These are phyloP conservation scores for Aphelinus certus DNA, from an alignment of 1,140 invertebrate genomes.

Conservation along the genomic window DNA sequence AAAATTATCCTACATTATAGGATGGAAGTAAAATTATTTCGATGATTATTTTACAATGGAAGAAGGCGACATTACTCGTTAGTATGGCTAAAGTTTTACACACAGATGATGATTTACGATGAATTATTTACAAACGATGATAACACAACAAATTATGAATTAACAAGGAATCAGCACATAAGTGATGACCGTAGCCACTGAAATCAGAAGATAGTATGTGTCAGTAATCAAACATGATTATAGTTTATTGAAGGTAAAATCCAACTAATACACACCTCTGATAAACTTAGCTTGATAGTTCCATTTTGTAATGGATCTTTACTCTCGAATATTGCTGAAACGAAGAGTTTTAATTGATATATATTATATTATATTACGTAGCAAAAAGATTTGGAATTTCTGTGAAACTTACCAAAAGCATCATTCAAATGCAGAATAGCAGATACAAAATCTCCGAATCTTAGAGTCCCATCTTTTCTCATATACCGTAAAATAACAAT, in stretches of 20 bases:
- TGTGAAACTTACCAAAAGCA: conserved; percentile 78
- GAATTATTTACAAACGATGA: conserved; percentile 57
- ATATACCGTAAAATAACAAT: conserved; percentile 87
- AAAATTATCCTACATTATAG: conserved; percentile 42
- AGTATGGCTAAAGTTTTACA: conserved; percentile 56
- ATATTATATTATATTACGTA: conserved; percentile 1
- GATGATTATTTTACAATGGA: conserved; percentile 54
- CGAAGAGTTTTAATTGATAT: conserved; percentile 12
- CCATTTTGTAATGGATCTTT: conserved; percentile 87
- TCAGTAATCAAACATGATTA: too few relatives aligned
- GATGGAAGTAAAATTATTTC: conserved; percentile 35
- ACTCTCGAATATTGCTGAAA: conserved; percentile 80
- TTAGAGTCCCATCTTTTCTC: conserved; percentile 91
- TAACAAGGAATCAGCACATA: conserved; percentile 69
- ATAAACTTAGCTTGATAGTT: conserved; percentile 79
- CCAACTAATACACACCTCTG: conserved; percentile 71
- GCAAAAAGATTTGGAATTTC: conserved; percentile 10
- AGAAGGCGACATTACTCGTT: conserved; percentile 49
- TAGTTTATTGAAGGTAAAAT: conserved; percentile 5
- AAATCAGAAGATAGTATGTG: conserved; percentile 59
- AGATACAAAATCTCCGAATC: conserved; percentile 92
- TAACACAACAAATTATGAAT: conserved; percentile 43
- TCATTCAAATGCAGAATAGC: conserved; percentile 88
- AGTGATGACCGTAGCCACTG: conserved; percentile 82
- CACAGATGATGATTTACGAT: conserved; percentile 39